Evolutionary conservation across 2,888 invertebrate genomes (phyloP), one percentile per base, ranked within the genome.

Genomic region (Merodon equestris): DNA sequence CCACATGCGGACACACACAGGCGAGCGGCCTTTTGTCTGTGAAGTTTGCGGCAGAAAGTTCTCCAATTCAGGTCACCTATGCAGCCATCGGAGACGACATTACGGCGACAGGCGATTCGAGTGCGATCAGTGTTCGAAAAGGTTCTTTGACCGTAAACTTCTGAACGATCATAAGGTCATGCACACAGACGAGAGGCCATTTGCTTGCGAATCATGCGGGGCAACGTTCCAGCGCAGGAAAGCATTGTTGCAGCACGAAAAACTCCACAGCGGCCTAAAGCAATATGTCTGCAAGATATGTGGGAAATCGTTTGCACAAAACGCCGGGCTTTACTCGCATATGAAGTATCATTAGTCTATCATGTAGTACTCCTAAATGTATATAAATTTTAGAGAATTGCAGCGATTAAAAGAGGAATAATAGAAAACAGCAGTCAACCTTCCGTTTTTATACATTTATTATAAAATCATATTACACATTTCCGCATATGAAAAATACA

Each of bases 261-360:
- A 87, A 81, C 86, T 87, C 38, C 87, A 87, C 57, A 87, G 86
- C 50, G 86, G 84, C 34, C 83, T 87, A 13, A 87, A 88, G 73
- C 85, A 86, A 63, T 87, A 87, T 58, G 84, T 88, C 53, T 87
- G 87, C 73, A 87, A 87, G 82, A 85, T 87, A 57, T 87, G 87
- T 68, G 87, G 87, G 12, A 88, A 88, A 19, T 87, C 88, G 42
- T 87, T 87, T 79, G 87, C 87, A 34, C 87, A 87, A 67, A 88
- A 88, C 10, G 87, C 87, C 27, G 87, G 87, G 15, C 83, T 87
- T 34, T 87, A 87, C 83, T 84, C 87, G 34, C 87, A 87, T 73
- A 87, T 79, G 79, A 79, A 79, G 45, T 64, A 64, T 18, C 79
- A 79, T 40, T 74, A 64, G 34, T 5, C 12, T 27, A 27, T 27